Base-by-base conservation (phyloP, 2,113 vertebrate species). In the Natator depressus region DNA sequence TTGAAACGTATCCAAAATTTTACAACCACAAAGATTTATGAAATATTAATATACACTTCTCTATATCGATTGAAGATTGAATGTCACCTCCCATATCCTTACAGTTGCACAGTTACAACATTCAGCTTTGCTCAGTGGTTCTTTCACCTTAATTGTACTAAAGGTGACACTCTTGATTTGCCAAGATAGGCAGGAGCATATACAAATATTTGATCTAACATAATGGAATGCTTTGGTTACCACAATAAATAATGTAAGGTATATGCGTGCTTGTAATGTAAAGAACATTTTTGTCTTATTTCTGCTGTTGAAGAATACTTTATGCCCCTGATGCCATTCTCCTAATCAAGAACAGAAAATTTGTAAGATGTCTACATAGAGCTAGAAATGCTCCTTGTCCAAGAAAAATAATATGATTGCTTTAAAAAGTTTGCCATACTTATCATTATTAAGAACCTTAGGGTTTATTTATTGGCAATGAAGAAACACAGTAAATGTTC, bases 1-100 rank as follows among this genome's bases (percentile, higher is more conserved):
- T 3, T 59, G 29, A 85, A 55, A 22, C 35, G 76, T 87, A 62
- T 89, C 46, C 87, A 51, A 80, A 92, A 69, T 20, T 49, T 50
- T 42, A 88, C 4, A 3, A 80, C 17, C 24, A 87, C 72, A 90
- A 87, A 19, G 65, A 87, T 31, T 90, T 47, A 7, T 49, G 55
- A 94, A 95, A 91, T 86, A 82, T 76, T 84, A 95, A 91, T 76
- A 82, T 38, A 19, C 1, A 87, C 5, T 17, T 95, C 89, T 62
- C 4, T 6, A 49, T 89, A 79, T 80, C 13, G 53, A 53, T 95
- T 38, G 80, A 81, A 85, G 62, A 87, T 84, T 55, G 24, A 62
- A 38, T 80, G 2, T 89, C 82, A 88, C 93, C 29, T 93, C 51
- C 3, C 27, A 85, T 75, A 62, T 29, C 17, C 42, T 90, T 89